phyloP scores from a whole-genome alignment of 2,888 invertebrate species.

The Agapostemon virescens region DNA sequence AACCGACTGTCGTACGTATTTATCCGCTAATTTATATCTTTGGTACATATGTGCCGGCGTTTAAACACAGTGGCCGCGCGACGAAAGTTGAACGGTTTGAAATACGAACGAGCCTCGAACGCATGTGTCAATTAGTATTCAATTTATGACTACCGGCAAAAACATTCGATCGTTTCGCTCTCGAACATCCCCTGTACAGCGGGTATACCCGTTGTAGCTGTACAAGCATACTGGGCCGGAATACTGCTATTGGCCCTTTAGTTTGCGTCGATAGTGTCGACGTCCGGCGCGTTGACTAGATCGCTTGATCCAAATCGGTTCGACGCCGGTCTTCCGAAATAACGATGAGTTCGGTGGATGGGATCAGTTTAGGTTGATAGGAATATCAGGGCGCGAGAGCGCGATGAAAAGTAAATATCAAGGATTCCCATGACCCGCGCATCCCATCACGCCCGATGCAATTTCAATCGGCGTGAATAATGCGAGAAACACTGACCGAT shows the following conservation, averaged over 20 bases:
- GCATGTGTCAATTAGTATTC: conserved; percentile 75
- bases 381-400: not conserved
- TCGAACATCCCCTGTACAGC: not conserved
- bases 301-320: not conserved
- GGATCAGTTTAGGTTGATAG: conserved; percentile 32
- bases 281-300: not conserved
- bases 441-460: not conserved
- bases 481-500: not conserved
- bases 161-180: conserved; percentile 46
- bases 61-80: conserved; percentile 67
- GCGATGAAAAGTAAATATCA: conserved; percentile 4
- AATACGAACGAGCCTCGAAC: conserved; percentile 67
- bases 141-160: conserved; percentile 70
- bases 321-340: conserved; percentile 53
- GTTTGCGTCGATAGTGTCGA: conserved; percentile 7
- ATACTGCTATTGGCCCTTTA: conserved; percentile 1
- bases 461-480: not conserved
- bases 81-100: conserved; percentile 73
- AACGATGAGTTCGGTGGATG: conserved; percentile 59
- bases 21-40: conserved; percentile 76
- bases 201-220: not conserved
- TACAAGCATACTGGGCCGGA: too few species aligned
- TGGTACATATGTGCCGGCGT: conserved; percentile 72
- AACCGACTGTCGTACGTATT: conserved; percentile 76
- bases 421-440: not conserved